Evolutionary conservation across 2,888 invertebrate species (phyloP), one percentile per base, ranked within the genome.

Genomic region (Caenorhabditis sinica): DNA sequence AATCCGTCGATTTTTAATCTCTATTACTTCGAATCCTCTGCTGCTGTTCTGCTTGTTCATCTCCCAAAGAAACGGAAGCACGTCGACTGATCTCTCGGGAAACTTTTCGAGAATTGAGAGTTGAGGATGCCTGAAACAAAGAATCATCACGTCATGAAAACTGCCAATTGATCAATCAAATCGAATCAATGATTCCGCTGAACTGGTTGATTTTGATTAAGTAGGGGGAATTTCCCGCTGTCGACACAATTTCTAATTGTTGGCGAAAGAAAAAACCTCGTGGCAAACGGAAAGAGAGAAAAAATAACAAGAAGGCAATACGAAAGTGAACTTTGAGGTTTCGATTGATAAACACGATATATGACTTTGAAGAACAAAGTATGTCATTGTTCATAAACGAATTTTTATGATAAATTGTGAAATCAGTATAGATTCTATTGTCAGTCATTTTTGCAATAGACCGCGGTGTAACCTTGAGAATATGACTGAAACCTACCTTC

Each of bases 51-150:
- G 73, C 76, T 30, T 58, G 74, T 53, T 84, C 83, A 79, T 79
- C 74, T 53, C 74, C 79, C 11, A 63, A 15, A 15, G 83, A 83
- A 43, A 83, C 65, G 0, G 85, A 85, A 23, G 73, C 56, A 25
- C 77, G 69, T 28, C 85, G 53, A 61, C 85, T 85, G 40, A 74
- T 74, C 23, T 85, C 85, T 13, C 82, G 72, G 11, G 85, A 85
- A 60, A 75, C 82, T 65, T 85, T 85, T 49, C 85, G 49, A 25
- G 85, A 85, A 79, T 81, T 81, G 45, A 82, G 53, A 3, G 68
- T 40, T 1, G 85, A 85, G 3, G 81, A 71, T 13, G 60, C 61
- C 84, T 81, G 68, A 60, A 81, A 80, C 8, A 23, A 43, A 15
- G 25, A 69, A 15, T 2, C 8, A 53, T 69, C 51, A 25, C 25